Evolutionary conservation across 2,797 vertebrate genomes (phyloP), one percentile per base, ranked within the genome.

Genomic region (Champsocephalus esox): DNA sequence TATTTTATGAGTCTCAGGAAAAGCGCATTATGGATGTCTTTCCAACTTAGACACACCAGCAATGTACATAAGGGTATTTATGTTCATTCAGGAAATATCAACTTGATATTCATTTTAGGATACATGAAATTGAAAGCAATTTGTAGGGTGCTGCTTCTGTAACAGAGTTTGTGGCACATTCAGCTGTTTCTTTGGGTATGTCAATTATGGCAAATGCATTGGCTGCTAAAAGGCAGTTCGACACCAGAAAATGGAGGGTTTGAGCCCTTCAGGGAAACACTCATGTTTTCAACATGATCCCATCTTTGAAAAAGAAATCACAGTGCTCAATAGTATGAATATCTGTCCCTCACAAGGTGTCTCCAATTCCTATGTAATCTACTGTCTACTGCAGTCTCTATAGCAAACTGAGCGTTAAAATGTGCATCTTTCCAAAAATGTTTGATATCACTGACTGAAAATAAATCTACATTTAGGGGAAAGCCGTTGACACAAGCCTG

Each of bases 1-100:
- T 88, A 89, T 92, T 96, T 95, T 94, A 95, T 87, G 94, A 91
- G 93, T 88, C 89, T 94, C 91, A 94, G 91, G 90, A 88, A 89
- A 94, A 86, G 90, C 88, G 87, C 88, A 89, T 94, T 90, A 92
- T 90, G 82, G 89, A 91, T 81, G 88, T 86, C 88, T 94, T 85
- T 70, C 85, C 73, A 70, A 89, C 81, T 91, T 82, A 87, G 89
- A 93, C 93, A 93, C 91, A 93, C 72, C 82, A 73, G 82, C 87
- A 83, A 89, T 76, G 79, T 68, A 89, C 89, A 92, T 86, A 85
- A 86, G 79, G 81, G 84, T 82, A 87, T 89, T 87, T 90, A 88
- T 82, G 84, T 85, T 91, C 82, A 88, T 92, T 90, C 87, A 89
- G 84, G 73, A 82, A 90, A 89, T 85, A 90, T 82, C 80, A 71